Base-by-base conservation (phyloP, 2,888 invertebrate species). In the Dynastes grantii region DNA sequence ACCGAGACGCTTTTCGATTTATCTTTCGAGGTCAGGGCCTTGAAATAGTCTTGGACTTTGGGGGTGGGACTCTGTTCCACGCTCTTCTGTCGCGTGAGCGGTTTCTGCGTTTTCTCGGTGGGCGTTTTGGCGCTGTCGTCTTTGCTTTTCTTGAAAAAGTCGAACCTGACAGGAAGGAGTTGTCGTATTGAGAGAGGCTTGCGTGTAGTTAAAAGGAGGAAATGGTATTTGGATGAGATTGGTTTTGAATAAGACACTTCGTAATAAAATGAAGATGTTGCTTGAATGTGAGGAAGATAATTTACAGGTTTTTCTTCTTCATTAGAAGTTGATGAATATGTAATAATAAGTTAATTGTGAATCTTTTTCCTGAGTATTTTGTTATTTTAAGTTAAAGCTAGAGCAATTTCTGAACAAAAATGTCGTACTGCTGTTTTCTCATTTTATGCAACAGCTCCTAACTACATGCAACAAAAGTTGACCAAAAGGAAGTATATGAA, bases 51-150 rank as follows among this genome's bases (percentile, higher is more conserved):
- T 80, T 85, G 83, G 37, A 84, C 83, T 81, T 85, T 85, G 29
- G 76, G 83, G 76, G 76, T 83, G 40, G 78, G 81, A 73, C 86
- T 86, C 63, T 83, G 82, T 68, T 87, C 88, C 81, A 88, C 85
- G 77, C 87, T 87, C 79, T 86, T 87, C 80, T 87, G 88, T 79
- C 88, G 87, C 27, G 85, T 84, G 64, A 88, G 83, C 37, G 86
- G 68, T 45, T 77, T 76, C 64, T 29, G 65, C 27, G 67, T 80
- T 71, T 78, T 79, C 58, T 80, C 80, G 32, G 67, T 67, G 40
- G 70, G 27, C 64, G 80, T 67, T 40, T 80, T 71, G n/a, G 68
- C 51, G 3, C 61, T 27, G 45, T 80, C 77, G 77, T 80, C 78
- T 58, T 81, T 80, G 76, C 78, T 77, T 32, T 76, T 80, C 64